These are phyloP conservation scores for Drosophila tani DNA, from an alignment of 1,140 invertebrate species.

Conservation along the genomic window DNA sequence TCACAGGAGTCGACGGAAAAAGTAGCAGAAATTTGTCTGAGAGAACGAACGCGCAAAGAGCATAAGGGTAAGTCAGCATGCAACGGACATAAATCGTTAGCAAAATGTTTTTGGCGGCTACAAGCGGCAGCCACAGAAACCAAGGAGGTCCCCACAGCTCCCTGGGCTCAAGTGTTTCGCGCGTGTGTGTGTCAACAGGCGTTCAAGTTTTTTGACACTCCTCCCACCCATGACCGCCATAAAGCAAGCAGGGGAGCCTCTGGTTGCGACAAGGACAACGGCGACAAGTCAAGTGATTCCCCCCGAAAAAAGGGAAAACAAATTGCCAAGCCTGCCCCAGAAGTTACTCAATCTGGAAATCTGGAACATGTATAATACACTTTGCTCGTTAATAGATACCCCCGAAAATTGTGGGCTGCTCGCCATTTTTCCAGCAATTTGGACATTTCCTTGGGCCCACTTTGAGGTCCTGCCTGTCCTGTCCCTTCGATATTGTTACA, in stretches of 20 bases:
- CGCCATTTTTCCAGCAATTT: constrained; percentile 54
- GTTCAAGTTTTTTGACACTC: constrained; percentile 73
- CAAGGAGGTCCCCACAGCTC: constrained; percentile 10
- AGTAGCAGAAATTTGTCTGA: constrained; percentile 72
- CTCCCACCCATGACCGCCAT: constrained; percentile 10
- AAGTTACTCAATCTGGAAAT: constrained; percentile 57
- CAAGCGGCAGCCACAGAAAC: constrained; percentile 55
- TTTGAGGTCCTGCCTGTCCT: constrained; percentile 25
- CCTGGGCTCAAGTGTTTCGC: constrained; percentile 51
- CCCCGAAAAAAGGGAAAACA: constrained; percentile 33
- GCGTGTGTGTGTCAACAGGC: constrained; percentile 75
- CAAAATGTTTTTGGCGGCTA: constrained; percentile 81
- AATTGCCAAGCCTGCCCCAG: constrained; percentile 48
- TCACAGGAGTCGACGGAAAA: constrained; percentile 47
- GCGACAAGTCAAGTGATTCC: constrained; percentile 72
- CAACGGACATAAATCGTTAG: constrained; percentile 81
- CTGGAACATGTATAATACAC: constrained; percentile 3
- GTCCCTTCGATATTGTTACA: constrained; percentile 40
- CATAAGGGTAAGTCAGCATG: constrained; percentile 48
- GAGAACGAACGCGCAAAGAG: too few species aligned
- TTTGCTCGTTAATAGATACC: constrained; percentile 43
- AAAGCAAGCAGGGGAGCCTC: constrained; percentile 24
- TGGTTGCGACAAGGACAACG: constrained; percentile 72
- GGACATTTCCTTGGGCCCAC: constrained; percentile 17
- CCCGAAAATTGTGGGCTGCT: constrained; percentile 16